phyloP scores from a whole-genome alignment of 53 echinoderm and acorn worm species.

The Zoroaster sp. region DNA sequence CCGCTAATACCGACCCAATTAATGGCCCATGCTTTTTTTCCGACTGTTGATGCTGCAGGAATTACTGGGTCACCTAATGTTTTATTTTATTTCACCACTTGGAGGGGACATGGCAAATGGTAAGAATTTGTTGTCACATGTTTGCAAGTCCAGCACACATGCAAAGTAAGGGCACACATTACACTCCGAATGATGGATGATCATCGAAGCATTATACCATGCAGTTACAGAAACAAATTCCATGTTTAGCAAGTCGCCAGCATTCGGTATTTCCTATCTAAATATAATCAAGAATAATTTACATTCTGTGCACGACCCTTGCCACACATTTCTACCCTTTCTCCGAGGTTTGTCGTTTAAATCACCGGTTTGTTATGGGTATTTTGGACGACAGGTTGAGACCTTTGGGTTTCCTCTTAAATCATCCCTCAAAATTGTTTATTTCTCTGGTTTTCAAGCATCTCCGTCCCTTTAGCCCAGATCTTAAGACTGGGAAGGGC shows the following conservation, averaged over 20 bases:
- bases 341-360: neutral
- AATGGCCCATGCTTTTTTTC: neutral
- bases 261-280: slow-evolving; percentile 54
- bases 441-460: slow-evolving; percentile 32
- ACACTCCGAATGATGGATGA: neutral
- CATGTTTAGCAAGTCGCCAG: slow-evolving; percentile 54
- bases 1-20: slow-evolving; percentile 45
- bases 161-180: neutral
- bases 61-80: slow-evolving; percentile 37
- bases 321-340: neutral
- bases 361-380: slow-evolving; percentile 54
- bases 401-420: slow-evolving; percentile 27
- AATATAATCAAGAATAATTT: slow-evolving; percentile 57
- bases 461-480: slow-evolving; percentile 43
- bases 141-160: neutral
- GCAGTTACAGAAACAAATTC: slow-evolving; percentile 27
- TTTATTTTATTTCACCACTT: neutral
- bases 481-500: slow-evolving; percentile 25
- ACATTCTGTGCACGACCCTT: slow-evolving; percentile 19
- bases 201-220: neutral
- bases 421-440: slow-evolving; percentile 21
- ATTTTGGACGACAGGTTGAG: slow-evolving; percentile 26
- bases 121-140: neutral
- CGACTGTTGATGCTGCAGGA: slow-evolving; percentile 21
- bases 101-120: neutral